These are phyloP conservation scores for Rhizomys pruinosus DNA, from an alignment of 2,113 vertebrate species.

Conservation along the genomic window DNA sequence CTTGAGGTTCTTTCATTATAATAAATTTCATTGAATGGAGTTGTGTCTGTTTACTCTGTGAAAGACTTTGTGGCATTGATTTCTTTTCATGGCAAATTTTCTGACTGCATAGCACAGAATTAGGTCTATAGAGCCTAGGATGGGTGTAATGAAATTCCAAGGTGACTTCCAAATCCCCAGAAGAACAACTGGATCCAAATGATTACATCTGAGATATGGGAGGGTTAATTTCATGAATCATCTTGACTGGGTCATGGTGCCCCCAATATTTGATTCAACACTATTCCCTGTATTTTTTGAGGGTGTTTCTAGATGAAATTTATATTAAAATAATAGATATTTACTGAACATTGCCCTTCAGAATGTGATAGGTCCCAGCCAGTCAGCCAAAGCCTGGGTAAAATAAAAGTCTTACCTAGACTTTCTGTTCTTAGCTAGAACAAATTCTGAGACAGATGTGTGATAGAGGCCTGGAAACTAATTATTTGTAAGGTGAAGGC, in stretches of 20 bases:
- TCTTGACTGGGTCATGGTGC: background rate
- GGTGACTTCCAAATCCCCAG: background rate
- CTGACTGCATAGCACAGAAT: fast-evolving
- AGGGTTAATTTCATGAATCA: background rate
- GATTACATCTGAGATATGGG: background rate
- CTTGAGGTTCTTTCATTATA: no score
- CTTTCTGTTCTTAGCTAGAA: no score
- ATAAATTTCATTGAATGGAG: no score
- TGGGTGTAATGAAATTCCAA: background rate
- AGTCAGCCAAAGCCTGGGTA: background rate
- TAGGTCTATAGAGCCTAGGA: fast-evolving
- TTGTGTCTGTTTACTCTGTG: no score
- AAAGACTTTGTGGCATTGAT: no score
- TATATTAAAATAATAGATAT: background rate
- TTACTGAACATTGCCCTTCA: background rate
- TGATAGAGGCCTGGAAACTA: background rate
- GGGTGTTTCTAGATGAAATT: background rate
- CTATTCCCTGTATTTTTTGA: background rate
- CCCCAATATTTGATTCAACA: background rate
- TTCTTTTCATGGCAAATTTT: background rate
- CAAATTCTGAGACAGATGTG: no score
- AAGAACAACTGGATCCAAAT: background rate
- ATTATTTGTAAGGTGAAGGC: background rate
- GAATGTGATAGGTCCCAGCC: background rate
- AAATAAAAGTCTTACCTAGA: no score